These are phyloP conservation scores for Metacarcinus magister DNA, from an alignment of 2,888 invertebrate species.

Conservation along the genomic window DNA sequence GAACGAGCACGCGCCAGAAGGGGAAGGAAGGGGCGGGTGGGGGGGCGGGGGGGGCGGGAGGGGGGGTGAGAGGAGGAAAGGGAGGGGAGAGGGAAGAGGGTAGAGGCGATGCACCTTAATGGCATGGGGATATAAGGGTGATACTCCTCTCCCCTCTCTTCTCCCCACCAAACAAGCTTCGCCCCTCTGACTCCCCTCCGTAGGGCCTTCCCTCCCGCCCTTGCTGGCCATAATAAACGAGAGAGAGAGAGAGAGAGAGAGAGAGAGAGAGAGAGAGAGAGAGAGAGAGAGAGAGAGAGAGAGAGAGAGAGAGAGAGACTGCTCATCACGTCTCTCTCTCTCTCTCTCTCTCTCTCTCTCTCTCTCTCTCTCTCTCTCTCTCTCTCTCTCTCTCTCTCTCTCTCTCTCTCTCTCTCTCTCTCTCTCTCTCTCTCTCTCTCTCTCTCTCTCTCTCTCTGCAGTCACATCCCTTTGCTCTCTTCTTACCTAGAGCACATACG, in stretches of 20 bases:
- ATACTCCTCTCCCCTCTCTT: neutral
- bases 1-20: conserved; percentile 11
- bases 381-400: conserved; percentile 38
- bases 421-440: neutral
- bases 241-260: conserved; percentile 46
- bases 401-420: conserved; percentile 38
- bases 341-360: conserved; percentile 14
- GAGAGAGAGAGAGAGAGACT: neutral
- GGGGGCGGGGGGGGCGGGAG: neutral
- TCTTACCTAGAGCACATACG: neutral
- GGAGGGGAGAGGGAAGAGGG: neutral
- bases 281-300: conserved; percentile 26
- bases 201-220: neutral
- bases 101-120: neutral
- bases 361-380: conserved; percentile 26
- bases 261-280: conserved; percentile 26
- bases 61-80: neutral
- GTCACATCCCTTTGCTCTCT: neutral
- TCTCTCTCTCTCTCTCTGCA: neutral
- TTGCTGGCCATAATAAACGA: conserved; percentile 30
- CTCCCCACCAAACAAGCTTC: neutral
- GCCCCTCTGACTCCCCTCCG: neutral
- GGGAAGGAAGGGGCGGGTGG: neutral
- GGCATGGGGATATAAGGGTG: neutral
- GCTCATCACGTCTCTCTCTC: neutral